Base-by-base conservation (phyloP, 2,113 vertebrate genomes). In the Talpa occidentalis region DNA sequence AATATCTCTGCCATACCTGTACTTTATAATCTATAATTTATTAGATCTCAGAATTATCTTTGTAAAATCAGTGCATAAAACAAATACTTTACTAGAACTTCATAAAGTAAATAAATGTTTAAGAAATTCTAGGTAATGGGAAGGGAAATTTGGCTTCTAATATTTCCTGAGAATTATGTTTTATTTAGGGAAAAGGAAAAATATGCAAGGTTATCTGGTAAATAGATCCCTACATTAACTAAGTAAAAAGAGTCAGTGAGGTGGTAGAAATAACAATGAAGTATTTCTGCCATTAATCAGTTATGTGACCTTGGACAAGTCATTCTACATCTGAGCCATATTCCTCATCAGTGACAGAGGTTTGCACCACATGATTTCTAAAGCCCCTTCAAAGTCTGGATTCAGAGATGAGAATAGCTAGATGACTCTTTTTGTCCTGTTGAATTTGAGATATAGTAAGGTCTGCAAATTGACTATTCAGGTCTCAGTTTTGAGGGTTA, bases 21-120 rank as follows among this genome's bases (percentile, higher is more conserved):
- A 78, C 82, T 90, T 94, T 90, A 66, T 97, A 81, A 62, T 89
- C 59, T 91, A 1, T 83, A 64, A 60, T 95, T 96, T 93, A 70
- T 44, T 44, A 93, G 44, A 81, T 87, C 66, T 94, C 87, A 77
- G 81, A 86, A 83, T 93, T 67, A 94, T 72, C 83, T 93, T 93
- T 86, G 10, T 90, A 37, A 94, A 90, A 11, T 88, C 11, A 83
- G 12, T 83, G 73, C 60, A 59, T 67, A 90, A 86, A 30, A 76
- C 22, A 91, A 52, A 73, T 19, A 80, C 84, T 86, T 89, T 87
- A 52, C n/a, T 83, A 64, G 26, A 96, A n/a, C 19, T 44, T 93
- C 14, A 67, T 80, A 77, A 86, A 94, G 54, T 70, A 90, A 88
- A 40, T 78, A 89, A 88, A 42, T 90, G 24, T 90, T 96, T 69